Conservation (phyloP, 2,113 vertebrate species). For the Gopherus evgoodei region DNA sequence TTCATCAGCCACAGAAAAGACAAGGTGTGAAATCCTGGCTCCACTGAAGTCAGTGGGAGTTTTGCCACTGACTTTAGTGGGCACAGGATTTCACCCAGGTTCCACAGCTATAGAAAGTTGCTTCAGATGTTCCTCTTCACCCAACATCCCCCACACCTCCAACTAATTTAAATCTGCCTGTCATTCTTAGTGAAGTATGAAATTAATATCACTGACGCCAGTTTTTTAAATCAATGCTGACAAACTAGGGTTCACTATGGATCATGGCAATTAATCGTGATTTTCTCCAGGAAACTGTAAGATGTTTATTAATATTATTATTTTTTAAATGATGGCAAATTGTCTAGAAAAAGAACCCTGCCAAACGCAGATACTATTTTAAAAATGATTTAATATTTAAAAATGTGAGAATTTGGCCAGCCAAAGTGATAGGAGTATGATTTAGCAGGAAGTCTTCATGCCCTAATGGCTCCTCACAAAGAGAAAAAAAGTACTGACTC, state of each 20-base stretch:
- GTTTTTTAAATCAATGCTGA: slow-evolving; percentile 50
- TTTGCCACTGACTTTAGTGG: slow-evolving; percentile 11
- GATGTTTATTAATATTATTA: slow-evolving; percentile 12
- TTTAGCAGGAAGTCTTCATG: not conserved
- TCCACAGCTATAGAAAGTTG: slow-evolving; percentile 65
- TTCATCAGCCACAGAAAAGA: slow-evolving; percentile 61
- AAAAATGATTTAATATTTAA: slow-evolving; percentile 15
- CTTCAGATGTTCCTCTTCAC: not conserved
- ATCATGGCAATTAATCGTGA: slow-evolving; percentile 36
- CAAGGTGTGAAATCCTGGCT: slow-evolving; percentile 50
- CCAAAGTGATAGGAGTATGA: slow-evolving; percentile 21
- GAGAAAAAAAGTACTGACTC: not conserved
- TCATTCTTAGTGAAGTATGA: slow-evolving; percentile 69
- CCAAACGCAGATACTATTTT: not conserved
- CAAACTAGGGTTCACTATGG: slow-evolving; percentile 30
- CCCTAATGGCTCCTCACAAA: slow-evolving; percentile 31
- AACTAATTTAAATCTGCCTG: slow-evolving; percentile 51
- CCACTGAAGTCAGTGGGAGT: slow-evolving; percentile 49
- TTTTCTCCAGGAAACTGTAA: slow-evolving; percentile 26
- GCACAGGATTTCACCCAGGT: slow-evolving; percentile 10
- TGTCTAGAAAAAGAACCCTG: slow-evolving; percentile 44
- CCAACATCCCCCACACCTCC: slow-evolving; percentile 62
- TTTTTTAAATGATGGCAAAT: not conserved
- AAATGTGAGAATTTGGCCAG: slow-evolving; percentile 42
- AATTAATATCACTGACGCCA: slow-evolving; percentile 57